Base-by-base conservation (phyloP, 2,797 vertebrate species). In the Cirrhinus molitorella region DNA sequence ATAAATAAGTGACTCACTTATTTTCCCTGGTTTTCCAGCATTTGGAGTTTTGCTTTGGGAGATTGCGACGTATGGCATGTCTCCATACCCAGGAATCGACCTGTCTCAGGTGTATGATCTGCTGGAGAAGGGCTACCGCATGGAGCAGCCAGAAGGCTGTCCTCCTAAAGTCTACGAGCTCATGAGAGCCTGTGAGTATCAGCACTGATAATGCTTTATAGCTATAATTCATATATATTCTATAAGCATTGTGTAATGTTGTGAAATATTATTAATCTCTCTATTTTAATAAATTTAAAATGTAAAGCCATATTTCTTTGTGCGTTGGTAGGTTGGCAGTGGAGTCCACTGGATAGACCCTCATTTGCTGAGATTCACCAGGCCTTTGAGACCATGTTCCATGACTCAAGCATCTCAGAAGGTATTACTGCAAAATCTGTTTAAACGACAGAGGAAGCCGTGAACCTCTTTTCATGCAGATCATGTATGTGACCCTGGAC, bases 331-430 rank as follows among this genome's bases (percentile, higher is more conserved):
- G 98, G 98, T 89, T 99, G 98, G 98, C 97, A 98, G 91, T 99
- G 98, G 98, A 99, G 96, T 89, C 97, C 98, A 28, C 88, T 97
- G 55, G 98, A 99, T 81, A 93, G 98, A 59, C 98, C 98, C 14
- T 98, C 97, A 0, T 99, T 99, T 94, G 96, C 98, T 83, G 98
- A 99, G 92, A 98, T 95, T 76, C 98, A 99, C 88, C 98, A 99
- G 93, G 98, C 98, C 73, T 99, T 99, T 89, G 98, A 99, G 94
- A 99, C 98, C 0, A 99, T 99, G 98, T 99, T 99, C 90, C 98
- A 99, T 0, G 98, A 99, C 90, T 99, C 98, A 0, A 99, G 98
- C 92, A 99, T 99, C 90, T 98, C 97, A 72, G 98, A 99, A 96
- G 98, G 98, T 98, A 93, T 4, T 10, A 40, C 16, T 63, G n/a